Percentiles rank a stretch among this genome's conserved stretches.
phyloP scores from a whole-genome alignment of 2,888 invertebrate genomes.

The Sesamia inferens region DNA sequence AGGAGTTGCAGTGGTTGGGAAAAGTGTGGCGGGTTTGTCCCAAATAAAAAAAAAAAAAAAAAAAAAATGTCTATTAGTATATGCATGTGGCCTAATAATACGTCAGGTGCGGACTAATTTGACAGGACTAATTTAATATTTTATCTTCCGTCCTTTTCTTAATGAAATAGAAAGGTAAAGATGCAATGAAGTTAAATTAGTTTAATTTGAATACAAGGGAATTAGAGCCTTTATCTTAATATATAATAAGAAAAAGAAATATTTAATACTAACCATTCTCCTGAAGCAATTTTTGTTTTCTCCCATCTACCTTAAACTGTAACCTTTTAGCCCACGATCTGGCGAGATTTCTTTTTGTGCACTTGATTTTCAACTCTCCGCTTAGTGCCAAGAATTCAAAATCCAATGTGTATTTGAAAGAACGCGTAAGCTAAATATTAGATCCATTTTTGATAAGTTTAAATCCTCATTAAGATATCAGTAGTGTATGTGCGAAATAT shows the following conservation, averaged over 20 bases:
- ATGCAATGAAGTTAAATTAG: too few relatives aligned
- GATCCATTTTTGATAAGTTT: background rate
- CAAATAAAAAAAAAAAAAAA: too few relatives aligned
- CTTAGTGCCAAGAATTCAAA: background rate
- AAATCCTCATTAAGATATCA: background rate
- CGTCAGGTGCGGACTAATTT: too few relatives aligned
- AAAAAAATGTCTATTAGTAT: too few relatives aligned
- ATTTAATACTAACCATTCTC: background rate
- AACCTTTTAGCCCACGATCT: background rate
- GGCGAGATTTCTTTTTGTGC: background rate
- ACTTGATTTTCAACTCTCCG: background rate
- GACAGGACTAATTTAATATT: too few relatives aligned
- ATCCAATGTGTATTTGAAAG: background rate
- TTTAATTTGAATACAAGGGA: too few relatives aligned
- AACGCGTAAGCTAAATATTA: background rate
- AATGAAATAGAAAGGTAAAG: too few relatives aligned
- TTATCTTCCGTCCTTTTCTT: too few relatives aligned
- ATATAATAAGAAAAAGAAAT: constrained; percentile 1
- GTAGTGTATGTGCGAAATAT: background rate
- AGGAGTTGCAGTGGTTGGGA: too few relatives aligned
- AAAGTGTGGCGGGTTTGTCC: too few relatives aligned
- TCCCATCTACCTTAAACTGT: background rate
- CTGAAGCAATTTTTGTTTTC: background rate
- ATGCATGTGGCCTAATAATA: too few relatives aligned
- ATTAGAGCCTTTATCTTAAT: background rate